Percentiles rank a stretch among this genome's conserved stretches.
Conservation (phyloP, 1,140 invertebrate species). For the Diabrotica virgifera region DNA sequence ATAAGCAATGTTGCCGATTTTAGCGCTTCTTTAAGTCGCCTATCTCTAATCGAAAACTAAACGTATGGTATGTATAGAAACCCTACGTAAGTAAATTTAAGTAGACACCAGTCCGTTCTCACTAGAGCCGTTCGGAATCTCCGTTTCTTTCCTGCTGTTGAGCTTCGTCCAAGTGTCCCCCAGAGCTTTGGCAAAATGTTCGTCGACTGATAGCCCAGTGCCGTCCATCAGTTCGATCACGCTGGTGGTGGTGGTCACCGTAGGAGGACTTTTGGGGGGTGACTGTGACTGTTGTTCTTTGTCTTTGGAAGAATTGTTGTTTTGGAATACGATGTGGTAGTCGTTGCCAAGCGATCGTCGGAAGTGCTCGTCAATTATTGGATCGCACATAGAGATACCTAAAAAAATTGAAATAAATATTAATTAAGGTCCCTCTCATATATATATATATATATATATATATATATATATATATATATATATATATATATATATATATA, state of each 20-base stretch:
- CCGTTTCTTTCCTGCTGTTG: slow-evolving; percentile 42
- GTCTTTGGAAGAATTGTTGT: slow-evolving; percentile 54
- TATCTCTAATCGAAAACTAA: no score
- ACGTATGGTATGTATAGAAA: no score
- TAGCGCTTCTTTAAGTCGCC: no score
- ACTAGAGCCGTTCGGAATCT: slow-evolving; percentile 35
- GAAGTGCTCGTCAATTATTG: slow-evolving; percentile 95
- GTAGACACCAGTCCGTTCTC: slow-evolving; percentile 33
- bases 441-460: slow-evolving; percentile 3
- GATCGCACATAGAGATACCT: slow-evolving; percentile 75
- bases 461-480: slow-evolving; percentile 5
- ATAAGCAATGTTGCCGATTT: no score
- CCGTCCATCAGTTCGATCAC: slow-evolving; percentile 45
- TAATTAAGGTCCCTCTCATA: no score
- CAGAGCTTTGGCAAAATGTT: slow-evolving; percentile 94
- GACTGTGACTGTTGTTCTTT: slow-evolving; percentile 36
- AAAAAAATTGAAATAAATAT: no score
- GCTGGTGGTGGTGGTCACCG: slow-evolving; percentile 33
- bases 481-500: no score
- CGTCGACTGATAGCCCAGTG: slow-evolving; percentile 67
- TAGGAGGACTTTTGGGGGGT: slow-evolving; percentile 44
- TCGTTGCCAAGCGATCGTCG: slow-evolving; percentile 85
- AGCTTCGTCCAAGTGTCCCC: slow-evolving; percentile 91
- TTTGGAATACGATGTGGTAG: slow-evolving; percentile 73
- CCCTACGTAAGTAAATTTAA: slow-evolving; percentile 2